Evolutionary conservation across 2,113 vertebrate species (phyloP), one percentile per base, ranked within the genome.

Genomic region (Dunckerocampus dactyliophorus): DNA sequence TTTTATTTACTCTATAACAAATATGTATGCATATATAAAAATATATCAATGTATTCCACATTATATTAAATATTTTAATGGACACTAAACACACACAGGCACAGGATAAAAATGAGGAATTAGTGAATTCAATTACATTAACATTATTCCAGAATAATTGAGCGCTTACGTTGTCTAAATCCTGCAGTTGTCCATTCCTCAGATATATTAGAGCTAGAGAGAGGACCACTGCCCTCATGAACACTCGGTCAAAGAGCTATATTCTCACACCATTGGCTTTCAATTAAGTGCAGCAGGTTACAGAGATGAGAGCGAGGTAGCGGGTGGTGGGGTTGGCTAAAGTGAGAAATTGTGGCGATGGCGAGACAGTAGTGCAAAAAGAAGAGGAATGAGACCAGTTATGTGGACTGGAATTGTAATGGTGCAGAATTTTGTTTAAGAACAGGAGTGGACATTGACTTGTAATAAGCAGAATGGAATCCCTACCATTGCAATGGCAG

Each of bases 261-360:
- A 87, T 86, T 84, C 73, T 86, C 81, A 85, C 84, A 84, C 78
- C 81, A 83, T 84, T 87, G 82, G 81, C 86, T 88, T 88, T 87
- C 86, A 88, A 87, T 88, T 88, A 88, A 85, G 78, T 83, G 79
- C 68, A 46, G 72, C 79, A 77, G 75, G 73, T 81, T 79, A 81
- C 71, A 82, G 78, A 72, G 83, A 84, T 85, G 76, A 77, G 61
- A 62, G 68, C 0, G 21, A 63, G 62, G 19, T 47, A 42, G 61
- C 55, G 65, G 68, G 47, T 17, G 37, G 31, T 17, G 20, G 13
- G 47, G 52, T 61, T 67, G 48, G 65, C 8, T 52, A 45, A 2
- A 54, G 19, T 19, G 53, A 17, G 31, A 39, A 21, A 56, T 14
- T 42, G 39, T 14, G 39, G 39, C 2, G 21, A 56, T 47, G 17